Evolutionary conservation across 2,888 invertebrate species (phyloP), one percentile per base, ranked within the genome.

Genomic region (Diarsia rubi): DNA sequence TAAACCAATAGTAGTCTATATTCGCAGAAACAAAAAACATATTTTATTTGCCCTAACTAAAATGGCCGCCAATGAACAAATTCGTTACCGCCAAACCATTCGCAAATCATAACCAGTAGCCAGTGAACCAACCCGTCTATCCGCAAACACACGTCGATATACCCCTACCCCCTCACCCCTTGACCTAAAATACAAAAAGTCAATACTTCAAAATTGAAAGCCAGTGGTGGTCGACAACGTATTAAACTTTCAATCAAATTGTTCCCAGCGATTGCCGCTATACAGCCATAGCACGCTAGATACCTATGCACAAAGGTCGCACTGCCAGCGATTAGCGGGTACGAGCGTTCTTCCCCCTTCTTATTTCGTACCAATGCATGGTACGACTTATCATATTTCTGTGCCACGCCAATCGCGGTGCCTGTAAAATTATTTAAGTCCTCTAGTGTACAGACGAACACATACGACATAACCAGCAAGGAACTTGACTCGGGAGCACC

Each of bases 191-290:
- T 42, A 75, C 44, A 83, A 83, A 83, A 86, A 84, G 74, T 76
- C 80, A 82, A 82, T 79, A 85, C 75, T 78, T 75, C 71, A 71
- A 86, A 86, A 86, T 74, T 86, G 84, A 67, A 86, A 83, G 60
- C 73, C 78, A 75, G 73, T 60, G 65, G 72, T 65, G 77, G 75
- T 74, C 72, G 67, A 75, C 78, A 82, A 70, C 72, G 77, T 81
- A 82, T 85, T 79, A 83, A 84, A 82, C 42, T 86, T 85, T 85
- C 81, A 87, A 86, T 83, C 78, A 82, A 84, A 77, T 83, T 79
- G 76, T 85, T 87, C 67, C 63, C 78, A 44, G 66, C 79, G 47
- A 83, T 86, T 70, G 79, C 62, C 14, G 65, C 24, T 19, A 14
- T 44, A 59, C n/a, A 49, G 49, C 45, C 37, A 63, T 31, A 45